A percentile compares a stretch with the other conserved stretches of the same genome.
Conservation (phyloP, 2,888 invertebrate genomes). For the Acleris sparsana region DNA sequence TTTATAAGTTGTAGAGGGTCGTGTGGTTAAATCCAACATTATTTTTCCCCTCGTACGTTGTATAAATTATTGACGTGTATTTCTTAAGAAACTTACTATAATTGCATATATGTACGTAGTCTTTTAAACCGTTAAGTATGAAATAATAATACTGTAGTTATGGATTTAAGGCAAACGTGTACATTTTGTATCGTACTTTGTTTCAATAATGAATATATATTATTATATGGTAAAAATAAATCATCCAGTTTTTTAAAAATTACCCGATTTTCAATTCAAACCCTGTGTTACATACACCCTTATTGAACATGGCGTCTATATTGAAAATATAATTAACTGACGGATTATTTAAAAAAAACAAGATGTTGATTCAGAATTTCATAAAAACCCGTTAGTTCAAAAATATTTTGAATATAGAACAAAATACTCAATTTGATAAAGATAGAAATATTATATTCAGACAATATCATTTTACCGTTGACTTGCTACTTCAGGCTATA, state of each 20-base stretch:
- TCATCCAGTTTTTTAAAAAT: conserved; percentile 86
- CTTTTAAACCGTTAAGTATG: conserved; percentile 84
- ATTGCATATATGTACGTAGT: conserved; percentile 83
- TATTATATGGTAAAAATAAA: conserved; percentile 88
- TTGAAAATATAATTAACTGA: conserved; percentile 6
- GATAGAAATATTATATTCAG: too few relatives aligned
- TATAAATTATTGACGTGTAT: conserved; percentile 80
- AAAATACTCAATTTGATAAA: too few relatives aligned
- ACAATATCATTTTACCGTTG: too few relatives aligned
- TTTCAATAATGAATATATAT: conserved; percentile 87
- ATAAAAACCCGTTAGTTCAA: too few relatives aligned
- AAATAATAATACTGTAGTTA: conserved; percentile 77
- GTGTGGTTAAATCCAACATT: conserved; percentile 51
- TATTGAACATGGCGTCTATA: conserved; percentile 4
- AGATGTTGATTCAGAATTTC: too few relatives aligned
- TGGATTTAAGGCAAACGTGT: conserved; percentile 84
- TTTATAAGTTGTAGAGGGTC: conserved; percentile 53
- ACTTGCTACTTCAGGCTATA: too few relatives aligned
- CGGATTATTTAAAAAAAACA: not conserved
- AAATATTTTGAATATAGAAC: too few relatives aligned
- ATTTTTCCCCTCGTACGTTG: conserved; percentile 70
- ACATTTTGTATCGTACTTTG: conserved; percentile 91
- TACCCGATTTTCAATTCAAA: conserved; percentile 67
- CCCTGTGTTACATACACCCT: conserved; percentile 27
- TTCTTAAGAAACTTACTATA: conserved; percentile 70